Evolutionary conservation across 2,888 invertebrate genomes (phyloP).

Genomic region (Malthinus flaveolus): DNA sequence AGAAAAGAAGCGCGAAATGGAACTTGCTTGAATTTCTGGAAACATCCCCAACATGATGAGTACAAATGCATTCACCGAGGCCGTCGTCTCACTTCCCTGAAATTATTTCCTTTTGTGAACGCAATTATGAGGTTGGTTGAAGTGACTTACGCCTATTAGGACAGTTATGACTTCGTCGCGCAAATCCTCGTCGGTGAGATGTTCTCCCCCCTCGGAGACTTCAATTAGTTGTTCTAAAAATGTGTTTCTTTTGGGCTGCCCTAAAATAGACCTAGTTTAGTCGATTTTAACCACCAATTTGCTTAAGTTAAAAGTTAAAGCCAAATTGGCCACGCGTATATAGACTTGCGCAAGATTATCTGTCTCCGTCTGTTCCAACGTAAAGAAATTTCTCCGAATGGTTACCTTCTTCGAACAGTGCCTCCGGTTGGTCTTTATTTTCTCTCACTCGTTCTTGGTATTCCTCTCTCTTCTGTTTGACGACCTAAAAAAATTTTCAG

Average conservation of each 20-base stretch:
- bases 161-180: conserved; percentile 29
- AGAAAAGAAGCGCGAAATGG: too few species aligned
- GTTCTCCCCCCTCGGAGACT: background rate
- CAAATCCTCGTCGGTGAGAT: conserved; percentile 24
- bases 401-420: conserved; percentile 56
- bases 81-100: conserved; percentile 44
- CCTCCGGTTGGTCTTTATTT: conserved; percentile 30
- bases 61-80: conserved; percentile 37
- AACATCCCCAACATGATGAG: conserved; percentile 40
- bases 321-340: too few species aligned
- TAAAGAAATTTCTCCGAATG: too few species aligned
- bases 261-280: background rate
- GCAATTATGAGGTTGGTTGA: too few species aligned
- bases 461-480: conserved; percentile 3
- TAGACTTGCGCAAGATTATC: too few species aligned
- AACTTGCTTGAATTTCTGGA: conserved; percentile 38
- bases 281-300: too few species aligned
- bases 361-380: too few species aligned
- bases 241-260: conserved; percentile 43
- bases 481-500: conserved; percentile 1
- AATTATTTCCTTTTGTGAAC: conserved; percentile 10
- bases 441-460: background rate
- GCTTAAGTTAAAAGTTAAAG: too few species aligned
- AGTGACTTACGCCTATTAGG: conserved; percentile 24
- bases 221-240: conserved; percentile 56